Conservation (phyloP, 1,140 invertebrate species). For the Caenorhabditis latens region DNA sequence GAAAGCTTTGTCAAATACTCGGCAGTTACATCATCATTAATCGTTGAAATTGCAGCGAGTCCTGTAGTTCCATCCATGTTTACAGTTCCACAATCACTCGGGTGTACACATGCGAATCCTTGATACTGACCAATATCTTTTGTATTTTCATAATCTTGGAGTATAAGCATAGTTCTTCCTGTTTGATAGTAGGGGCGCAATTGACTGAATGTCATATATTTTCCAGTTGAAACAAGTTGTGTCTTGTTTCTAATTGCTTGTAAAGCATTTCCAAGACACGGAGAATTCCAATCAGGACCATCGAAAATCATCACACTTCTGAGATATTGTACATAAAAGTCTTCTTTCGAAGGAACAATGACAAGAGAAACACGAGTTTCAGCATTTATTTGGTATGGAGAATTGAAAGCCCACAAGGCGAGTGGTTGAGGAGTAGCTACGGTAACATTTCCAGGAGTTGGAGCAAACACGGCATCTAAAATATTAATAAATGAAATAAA, state of each 20-base stretch:
- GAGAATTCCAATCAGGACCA: neutral
- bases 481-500: neutral
- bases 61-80: constrained; percentile 1
- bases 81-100: neutral
- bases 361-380: constrained; percentile 21
- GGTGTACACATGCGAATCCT: neutral
- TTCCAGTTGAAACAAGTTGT: constrained; percentile 34
- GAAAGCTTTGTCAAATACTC: neutral
- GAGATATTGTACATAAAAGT: neutral
- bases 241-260: neutral
- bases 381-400: neutral
- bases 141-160: constrained; percentile 32
- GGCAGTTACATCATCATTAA: neutral
- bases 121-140: constrained; percentile 25
- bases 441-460: neutral
- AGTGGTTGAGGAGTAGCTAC: neutral
- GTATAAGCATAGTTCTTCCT: constrained; percentile 9
- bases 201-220: neutral
- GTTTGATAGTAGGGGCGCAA: neutral
- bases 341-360: neutral
- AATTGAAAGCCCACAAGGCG: neutral
- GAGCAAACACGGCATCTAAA: neutral
- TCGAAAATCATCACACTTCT: neutral
- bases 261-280: constrained; percentile 20
- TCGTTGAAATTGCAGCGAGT: neutral